Evolutionary conservation across 2,888 invertebrate genomes (phyloP).

Genomic region (Drosophila tanythrix): DNA sequence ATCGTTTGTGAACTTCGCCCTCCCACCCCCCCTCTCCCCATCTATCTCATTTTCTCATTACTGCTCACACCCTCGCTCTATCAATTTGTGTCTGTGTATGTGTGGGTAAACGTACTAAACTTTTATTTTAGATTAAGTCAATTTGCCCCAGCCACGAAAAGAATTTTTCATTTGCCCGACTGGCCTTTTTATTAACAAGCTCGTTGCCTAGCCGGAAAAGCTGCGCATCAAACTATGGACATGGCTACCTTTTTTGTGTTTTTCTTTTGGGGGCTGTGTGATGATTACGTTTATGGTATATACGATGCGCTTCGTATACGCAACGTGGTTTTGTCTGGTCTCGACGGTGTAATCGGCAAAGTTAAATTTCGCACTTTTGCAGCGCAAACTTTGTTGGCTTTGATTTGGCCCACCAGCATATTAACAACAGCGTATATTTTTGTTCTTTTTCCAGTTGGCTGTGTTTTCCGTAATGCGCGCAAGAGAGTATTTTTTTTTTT

Average conservation of each 20-base stretch:
- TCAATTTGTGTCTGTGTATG: constrained; percentile 30
- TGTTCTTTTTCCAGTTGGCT: neutral
- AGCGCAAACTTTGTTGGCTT: constrained; percentile 49
- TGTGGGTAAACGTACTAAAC: constrained; percentile 66
- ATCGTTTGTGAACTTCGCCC: constrained; percentile 54
- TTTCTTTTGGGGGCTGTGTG: constrained; percentile 25
- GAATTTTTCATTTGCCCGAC: constrained; percentile 76
- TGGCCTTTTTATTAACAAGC: constrained; percentile 70
- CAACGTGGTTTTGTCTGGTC: constrained; percentile 52
- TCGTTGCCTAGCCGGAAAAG: constrained; percentile 43
- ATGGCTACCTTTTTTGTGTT: constrained; percentile 11
- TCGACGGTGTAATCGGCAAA: constrained; percentile 75
- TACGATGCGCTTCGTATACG: constrained; percentile 55
- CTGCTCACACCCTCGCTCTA: neutral
- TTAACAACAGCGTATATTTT: constrained; percentile 38
- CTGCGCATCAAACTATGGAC: constrained; percentile 65
- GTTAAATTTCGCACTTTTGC: constrained; percentile 76
- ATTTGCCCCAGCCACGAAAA: constrained; percentile 64
- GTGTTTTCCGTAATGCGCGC: constrained; percentile 37
- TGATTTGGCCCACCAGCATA: constrained; percentile 60
- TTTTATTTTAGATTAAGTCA: constrained; percentile 81
- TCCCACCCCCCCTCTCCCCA: neutral
- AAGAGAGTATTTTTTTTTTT: constrained; percentile 53
- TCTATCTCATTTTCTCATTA: neutral
- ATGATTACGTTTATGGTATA: constrained; percentile 55